phyloP scores from a whole-genome alignment of 2,888 invertebrate genomes.

The Trachelus tabidus region DNA sequence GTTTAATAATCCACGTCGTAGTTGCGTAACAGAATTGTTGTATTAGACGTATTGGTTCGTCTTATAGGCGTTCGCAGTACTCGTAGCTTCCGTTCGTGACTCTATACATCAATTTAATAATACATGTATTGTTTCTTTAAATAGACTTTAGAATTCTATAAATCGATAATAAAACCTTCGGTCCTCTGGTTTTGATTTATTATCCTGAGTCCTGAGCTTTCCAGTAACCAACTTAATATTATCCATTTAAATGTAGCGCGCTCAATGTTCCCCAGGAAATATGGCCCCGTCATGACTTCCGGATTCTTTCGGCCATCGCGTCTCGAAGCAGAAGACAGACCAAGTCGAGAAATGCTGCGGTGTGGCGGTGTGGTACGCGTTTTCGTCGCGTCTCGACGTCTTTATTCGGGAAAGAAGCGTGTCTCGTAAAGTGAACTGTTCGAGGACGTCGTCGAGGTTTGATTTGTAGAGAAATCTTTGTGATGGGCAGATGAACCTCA shows the following conservation, averaged over 20 bases:
- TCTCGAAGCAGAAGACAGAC: slow-evolving; percentile 19
- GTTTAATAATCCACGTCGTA: background rate
- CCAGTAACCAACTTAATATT: background rate
- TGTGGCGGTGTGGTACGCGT: slow-evolving; percentile 1
- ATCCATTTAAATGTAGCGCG: background rate
- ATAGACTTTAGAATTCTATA: too few species aligned
- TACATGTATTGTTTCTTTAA: too few species aligned
- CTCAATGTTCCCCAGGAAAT: background rate
- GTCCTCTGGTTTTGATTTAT: background rate
- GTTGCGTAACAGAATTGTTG: slow-evolving; percentile 24
- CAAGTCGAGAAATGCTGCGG: slow-evolving; percentile 8
- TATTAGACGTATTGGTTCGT: slow-evolving; percentile 17
- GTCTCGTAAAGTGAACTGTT: background rate
- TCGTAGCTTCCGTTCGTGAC: too few species aligned
- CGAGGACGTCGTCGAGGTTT: background rate
- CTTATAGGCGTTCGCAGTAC: too few species aligned
- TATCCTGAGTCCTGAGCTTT: background rate
- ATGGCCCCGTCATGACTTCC: slow-evolving; percentile 5
- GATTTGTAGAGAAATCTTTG: background rate
- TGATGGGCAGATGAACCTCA: background rate
- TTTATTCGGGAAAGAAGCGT: background rate
- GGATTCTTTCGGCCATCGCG: slow-evolving; percentile 11
- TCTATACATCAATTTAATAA: too few species aligned
- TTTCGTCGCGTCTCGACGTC: background rate
- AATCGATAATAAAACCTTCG: too few species aligned